Evolutionary conservation across 2,113 vertebrate species (phyloP).

Genomic region (Myodes glareolus): DNA sequence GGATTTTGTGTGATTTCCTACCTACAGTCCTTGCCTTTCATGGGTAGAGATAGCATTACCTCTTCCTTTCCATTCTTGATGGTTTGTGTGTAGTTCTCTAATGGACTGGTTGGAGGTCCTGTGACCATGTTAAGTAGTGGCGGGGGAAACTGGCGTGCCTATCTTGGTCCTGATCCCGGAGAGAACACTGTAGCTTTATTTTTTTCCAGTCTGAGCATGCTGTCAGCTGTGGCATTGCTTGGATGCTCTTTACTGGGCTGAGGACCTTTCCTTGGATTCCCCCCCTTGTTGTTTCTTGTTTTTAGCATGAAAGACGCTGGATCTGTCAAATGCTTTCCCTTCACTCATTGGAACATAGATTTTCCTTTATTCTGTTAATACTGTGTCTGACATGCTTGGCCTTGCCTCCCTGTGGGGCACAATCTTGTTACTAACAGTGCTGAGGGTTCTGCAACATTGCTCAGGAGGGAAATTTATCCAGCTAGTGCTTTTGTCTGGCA

Average conservation of each 20-base stretch:
- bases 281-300: not conserved
- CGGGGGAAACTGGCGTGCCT: not conserved
- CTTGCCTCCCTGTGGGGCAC: not conserved
- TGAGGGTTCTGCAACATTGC: not conserved
- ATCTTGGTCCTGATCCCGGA: not conserved
- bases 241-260: not conserved
- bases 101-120: not conserved
- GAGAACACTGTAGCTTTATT: not conserved
- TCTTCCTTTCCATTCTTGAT: not conserved
- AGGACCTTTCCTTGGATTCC: not conserved
- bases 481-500: not conserved
- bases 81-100: not conserved
- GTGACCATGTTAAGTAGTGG: not conserved
- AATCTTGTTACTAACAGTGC: not conserved
- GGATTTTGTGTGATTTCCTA: not conserved
- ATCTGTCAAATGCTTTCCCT: not conserved
- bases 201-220: not conserved
- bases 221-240: not conserved
- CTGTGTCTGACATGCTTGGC: not conserved
- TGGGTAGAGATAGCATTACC: not conserved
- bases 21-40: not conserved
- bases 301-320: not conserved
- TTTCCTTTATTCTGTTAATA: not conserved
- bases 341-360: not conserved
- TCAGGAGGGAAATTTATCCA: not conserved